Base-by-base conservation (phyloP, 2,113 vertebrate genomes). In the Prunella himalayana region DNA sequence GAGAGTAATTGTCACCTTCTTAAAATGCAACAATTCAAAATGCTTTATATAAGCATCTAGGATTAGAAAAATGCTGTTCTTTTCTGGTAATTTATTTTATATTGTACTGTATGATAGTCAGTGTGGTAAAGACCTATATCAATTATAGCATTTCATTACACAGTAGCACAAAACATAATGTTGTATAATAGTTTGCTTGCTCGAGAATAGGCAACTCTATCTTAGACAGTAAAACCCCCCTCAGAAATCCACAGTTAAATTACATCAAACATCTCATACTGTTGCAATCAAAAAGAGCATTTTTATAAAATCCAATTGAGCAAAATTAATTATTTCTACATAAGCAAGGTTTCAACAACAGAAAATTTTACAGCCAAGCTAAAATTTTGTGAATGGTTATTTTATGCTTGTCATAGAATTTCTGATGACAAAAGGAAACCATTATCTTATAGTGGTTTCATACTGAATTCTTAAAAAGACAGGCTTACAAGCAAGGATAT, bases 121-220 rank as follows among this genome's bases (percentile, higher is more conserved):
- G 45, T 39, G 61, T 82, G 65, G 81, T 92, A 95, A 95, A 94
- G 83, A 76, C 84, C 84, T 79, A 68, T 91, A 95, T 89, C 94
- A 96, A 95, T 97, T 95, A 95, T 72, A 79, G 78, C 77, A 84
- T 94, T 96, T 96, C 86, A 96, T 96, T 96, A 94, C 83, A 79
- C 47, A 60, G 83, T 71, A 89, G 60, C 91, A 94, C 83, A 92
- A 93, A 96, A 95, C 73, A 69, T 78, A 86, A 86, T 2, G 0
- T 30, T 11, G 69, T 75, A 12, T 82, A 92, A 83, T 84, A 72
- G 83, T 94, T 92, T 79, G 20, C 81, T 92, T 95, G 65, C 78
- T 92, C 0, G 1, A 94, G 57, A 95, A 89, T 39, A 89, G 61
- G 80, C 89, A 89, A 65, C 83, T 94, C 60, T 71, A 75, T 66